A percentile compares a stretch with the other conserved stretches of the same genome.
phyloP scores from a whole-genome alignment of 2,888 invertebrate species.

The Lycia hirtaria region DNA sequence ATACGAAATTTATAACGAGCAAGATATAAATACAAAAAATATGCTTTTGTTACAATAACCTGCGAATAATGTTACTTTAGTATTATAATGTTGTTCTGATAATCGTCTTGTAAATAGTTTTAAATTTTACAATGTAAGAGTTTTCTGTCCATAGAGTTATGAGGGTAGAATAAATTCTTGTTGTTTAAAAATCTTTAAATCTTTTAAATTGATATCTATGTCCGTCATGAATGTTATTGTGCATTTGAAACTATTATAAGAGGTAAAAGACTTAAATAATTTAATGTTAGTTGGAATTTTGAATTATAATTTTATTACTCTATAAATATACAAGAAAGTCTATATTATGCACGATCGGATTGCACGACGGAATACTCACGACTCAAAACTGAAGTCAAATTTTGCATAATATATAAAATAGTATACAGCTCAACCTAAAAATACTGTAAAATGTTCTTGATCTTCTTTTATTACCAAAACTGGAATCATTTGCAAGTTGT shows the following conservation, averaged over 20 bases:
- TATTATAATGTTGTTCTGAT: constrained; percentile 46
- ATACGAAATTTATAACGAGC: constrained; percentile 50
- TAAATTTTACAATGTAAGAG: constrained; percentile 61
- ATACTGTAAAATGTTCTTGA: too few species aligned
- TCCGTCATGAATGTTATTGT: constrained; percentile 34
- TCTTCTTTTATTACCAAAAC: too few species aligned
- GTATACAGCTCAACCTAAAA: too few species aligned
- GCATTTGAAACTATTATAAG: constrained; percentile 37
- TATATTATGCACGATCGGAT: too few species aligned
- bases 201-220: constrained; percentile 31
- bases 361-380: too few species aligned
- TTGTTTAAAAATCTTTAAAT: constrained; percentile 28
- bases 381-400: too few species aligned
- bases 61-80: constrained; percentile 24
- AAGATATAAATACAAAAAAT: constrained; percentile 34
- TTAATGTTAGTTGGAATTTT: constrained; percentile 37
- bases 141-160: constrained; percentile 66
- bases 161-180: constrained; percentile 25
- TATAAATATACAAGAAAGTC: not conserved
- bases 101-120: constrained; percentile 68
- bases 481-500: too few species aligned
- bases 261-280: constrained; percentile 45
- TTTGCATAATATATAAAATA: too few species aligned
- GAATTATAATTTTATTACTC: not conserved
- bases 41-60: constrained; percentile 23